phyloP scores from a whole-genome alignment of 1,140 invertebrate genomes.

The Pissodes strobi region DNA sequence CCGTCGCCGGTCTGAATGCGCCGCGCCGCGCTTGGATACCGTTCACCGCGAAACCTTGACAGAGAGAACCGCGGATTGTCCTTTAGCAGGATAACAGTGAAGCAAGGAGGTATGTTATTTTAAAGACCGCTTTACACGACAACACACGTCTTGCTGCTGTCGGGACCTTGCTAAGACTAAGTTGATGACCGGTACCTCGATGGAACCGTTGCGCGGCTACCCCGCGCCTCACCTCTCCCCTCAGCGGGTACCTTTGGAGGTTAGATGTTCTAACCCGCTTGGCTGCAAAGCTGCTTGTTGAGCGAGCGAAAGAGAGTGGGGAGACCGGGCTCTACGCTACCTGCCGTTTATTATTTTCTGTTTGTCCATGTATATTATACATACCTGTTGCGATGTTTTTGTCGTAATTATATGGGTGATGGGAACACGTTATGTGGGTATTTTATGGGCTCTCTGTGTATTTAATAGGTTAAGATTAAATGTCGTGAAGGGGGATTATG shows the following conservation, averaged over 20 bases:
- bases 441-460: slow-evolving; percentile 5
- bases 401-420: slow-evolving; percentile 6
- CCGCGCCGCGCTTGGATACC: slow-evolving; percentile 8
- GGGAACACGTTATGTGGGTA: slow-evolving; percentile 11
- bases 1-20: neutral
- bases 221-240: slow-evolving; percentile 32
- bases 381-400: slow-evolving; percentile 27
- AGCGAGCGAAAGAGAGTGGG: slow-evolving; percentile 5
- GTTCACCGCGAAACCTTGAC: slow-evolving; percentile 27
- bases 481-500: no score
- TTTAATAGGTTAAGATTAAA: neutral
- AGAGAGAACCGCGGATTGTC: slow-evolving; percentile 17
- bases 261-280: slow-evolving; percentile 50
- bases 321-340: slow-evolving; percentile 10
- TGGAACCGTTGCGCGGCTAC: slow-evolving; percentile 53
- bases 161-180: slow-evolving; percentile 52
- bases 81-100: slow-evolving; percentile 17
- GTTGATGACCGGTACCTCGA: slow-evolving; percentile 50
- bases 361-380: slow-evolving; percentile 3
- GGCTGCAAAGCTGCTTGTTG: slow-evolving; percentile 32
- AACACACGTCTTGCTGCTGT: slow-evolving; percentile 30
- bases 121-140: slow-evolving; percentile 4
- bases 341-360: slow-evolving; percentile 17
- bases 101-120: slow-evolving; percentile 2
- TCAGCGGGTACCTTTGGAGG: slow-evolving; percentile 46